These are phyloP conservation scores for Brachypodius melanocephalos DNA, from an alignment of 2,113 vertebrate species.

Conservation along the genomic window DNA sequence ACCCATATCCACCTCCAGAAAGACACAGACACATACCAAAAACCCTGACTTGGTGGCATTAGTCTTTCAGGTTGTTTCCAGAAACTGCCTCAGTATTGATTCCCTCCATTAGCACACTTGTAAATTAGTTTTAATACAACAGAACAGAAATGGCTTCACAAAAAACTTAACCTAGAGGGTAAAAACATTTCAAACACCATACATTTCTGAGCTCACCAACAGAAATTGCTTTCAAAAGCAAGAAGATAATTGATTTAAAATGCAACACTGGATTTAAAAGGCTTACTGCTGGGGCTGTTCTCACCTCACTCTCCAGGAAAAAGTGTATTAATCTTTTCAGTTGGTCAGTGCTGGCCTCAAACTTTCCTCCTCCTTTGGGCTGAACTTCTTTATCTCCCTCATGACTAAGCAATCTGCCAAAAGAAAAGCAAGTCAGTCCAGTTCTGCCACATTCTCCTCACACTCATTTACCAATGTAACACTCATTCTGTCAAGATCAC, in stretches of 20 bases:
- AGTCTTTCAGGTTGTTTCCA: background rate
- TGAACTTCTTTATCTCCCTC: slow-evolving; percentile 46
- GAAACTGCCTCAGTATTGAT: background rate
- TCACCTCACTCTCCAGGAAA: slow-evolving; percentile 82
- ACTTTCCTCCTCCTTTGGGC: slow-evolving; percentile 54
- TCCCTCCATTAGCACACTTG: background rate
- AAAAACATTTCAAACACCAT: background rate
- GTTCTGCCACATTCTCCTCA: background rate
- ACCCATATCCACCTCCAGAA: background rate
- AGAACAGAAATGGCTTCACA: background rate
- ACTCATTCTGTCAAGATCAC: background rate
- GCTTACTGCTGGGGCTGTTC: background rate
- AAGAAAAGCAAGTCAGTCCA: slow-evolving; percentile 16
- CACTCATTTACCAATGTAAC: background rate
- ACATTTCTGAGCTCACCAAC: background rate
- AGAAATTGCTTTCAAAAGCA: background rate
- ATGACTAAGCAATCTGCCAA: slow-evolving; percentile 74
- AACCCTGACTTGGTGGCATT: background rate
- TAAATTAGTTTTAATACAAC: background rate
- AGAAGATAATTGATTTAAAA: background rate
- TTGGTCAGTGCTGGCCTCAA: slow-evolving; percentile 41
- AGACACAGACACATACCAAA: background rate
- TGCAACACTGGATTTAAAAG: background rate
- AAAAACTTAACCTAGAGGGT: background rate
- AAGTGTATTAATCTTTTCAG: slow-evolving; percentile 81